These are phyloP conservation scores for Selene dorsalis DNA, from an alignment of 2,797 vertebrate species.

Conservation along the genomic window DNA sequence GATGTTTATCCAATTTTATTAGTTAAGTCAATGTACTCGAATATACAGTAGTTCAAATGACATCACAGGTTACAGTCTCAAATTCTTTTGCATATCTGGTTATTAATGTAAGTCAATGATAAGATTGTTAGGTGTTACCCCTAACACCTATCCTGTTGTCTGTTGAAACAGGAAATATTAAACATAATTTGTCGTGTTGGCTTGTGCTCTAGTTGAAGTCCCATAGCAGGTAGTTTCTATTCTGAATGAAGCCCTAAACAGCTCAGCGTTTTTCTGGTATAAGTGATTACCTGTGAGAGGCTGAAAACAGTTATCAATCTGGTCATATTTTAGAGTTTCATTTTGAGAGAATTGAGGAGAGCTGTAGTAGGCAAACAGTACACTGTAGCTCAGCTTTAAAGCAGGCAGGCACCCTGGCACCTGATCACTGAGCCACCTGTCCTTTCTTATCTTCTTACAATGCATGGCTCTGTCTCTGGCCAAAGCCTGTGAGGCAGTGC, in stretches of 20 bases:
- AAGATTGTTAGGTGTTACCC: neutral
- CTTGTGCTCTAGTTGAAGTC: neutral
- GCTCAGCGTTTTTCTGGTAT: constrained; percentile 15
- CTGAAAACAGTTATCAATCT: constrained; percentile 16
- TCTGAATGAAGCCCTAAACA: constrained; percentile 25
- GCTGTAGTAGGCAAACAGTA: constrained; percentile 16
- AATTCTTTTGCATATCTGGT: neutral
- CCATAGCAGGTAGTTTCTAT: constrained; percentile 19
- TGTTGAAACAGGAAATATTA: constrained; percentile 26
- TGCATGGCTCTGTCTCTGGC: constrained; percentile 69
- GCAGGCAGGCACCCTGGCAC: constrained; percentile 72
- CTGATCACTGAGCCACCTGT: constrained; percentile 82
- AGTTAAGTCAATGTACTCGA: constrained; percentile 1
- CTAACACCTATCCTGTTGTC: constrained; percentile 12
- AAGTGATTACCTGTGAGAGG: constrained; percentile 13
- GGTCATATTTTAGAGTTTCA: constrained; percentile 15
- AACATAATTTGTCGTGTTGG: neutral
- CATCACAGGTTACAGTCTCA: constrained; percentile 6
- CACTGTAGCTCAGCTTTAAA: constrained; percentile 68
- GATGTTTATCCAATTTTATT: neutral
- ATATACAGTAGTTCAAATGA: constrained; percentile 3
- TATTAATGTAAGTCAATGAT: constrained; percentile 18
- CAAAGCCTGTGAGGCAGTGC: constrained; percentile 52
- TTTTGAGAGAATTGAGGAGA: constrained; percentile 32
- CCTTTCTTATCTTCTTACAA: constrained; percentile 82